phyloP scores from a whole-genome alignment of 2,797 vertebrate species.

The Ctenopoma multispine region DNA sequence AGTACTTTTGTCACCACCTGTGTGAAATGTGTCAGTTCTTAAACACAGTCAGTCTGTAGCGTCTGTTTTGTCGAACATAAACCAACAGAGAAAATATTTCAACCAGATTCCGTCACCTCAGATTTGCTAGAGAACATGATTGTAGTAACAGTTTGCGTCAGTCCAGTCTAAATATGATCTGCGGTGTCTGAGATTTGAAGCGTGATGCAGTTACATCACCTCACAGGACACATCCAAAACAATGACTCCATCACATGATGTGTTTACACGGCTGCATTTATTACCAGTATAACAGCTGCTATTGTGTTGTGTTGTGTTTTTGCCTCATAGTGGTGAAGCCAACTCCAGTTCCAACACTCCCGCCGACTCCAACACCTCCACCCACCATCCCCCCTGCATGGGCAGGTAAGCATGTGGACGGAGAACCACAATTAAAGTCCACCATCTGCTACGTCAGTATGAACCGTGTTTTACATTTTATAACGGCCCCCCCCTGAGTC shows the following conservation, averaged over 20 bases:
- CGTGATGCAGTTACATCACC: conserved; percentile 7
- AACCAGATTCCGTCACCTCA: no score
- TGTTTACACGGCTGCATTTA: conserved; percentile 25
- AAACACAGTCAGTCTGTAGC: no score
- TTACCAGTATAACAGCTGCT: background rate
- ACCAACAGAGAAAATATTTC: background rate
- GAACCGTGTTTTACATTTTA: background rate
- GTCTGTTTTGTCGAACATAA: background rate
- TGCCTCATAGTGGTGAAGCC: conserved; percentile 88
- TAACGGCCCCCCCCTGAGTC: no score
- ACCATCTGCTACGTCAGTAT: background rate
- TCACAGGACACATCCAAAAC: background rate
- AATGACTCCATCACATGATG: conserved; percentile 1
- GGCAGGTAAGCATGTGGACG: conserved; percentile 84
- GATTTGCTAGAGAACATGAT: background rate
- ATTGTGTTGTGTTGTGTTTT: background rate
- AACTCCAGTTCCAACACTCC: conserved; percentile 90
- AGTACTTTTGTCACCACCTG: no score
- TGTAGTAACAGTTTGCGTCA: background rate
- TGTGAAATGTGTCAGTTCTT: no score
- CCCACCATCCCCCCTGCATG: conserved; percentile 95
- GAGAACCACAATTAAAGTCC: no score
- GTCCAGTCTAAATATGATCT: background rate
- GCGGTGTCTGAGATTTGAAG: conserved; percentile 20
- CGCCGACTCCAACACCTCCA: conserved; percentile 92